phyloP scores from a whole-genome alignment of 2,888 invertebrate species.

The Epinotia demarniana region DNA sequence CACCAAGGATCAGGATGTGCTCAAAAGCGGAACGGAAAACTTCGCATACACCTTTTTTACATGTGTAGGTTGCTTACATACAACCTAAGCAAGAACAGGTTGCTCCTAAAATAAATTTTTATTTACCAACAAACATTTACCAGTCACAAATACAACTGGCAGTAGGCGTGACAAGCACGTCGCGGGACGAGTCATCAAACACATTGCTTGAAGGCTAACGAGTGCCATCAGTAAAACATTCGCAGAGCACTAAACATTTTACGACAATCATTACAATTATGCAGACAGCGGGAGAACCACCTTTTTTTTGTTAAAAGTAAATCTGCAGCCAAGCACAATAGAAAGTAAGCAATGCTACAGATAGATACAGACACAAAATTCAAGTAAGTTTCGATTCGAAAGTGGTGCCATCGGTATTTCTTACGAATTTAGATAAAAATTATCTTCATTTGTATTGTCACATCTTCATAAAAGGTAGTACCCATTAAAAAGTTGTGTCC shows the following conservation, averaged over 20 bases:
- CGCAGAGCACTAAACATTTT: conserved; percentile 20
- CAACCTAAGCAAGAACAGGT: background rate
- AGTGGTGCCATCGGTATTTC: no score
- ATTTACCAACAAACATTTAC: conserved; percentile 20
- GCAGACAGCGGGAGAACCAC: background rate
- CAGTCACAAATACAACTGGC: background rate
- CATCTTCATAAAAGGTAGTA: background rate
- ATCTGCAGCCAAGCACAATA: no score
- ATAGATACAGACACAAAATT: no score
- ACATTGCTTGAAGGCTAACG: conserved; percentile 30
- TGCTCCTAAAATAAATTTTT: background rate
- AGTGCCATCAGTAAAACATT: conserved; percentile 27
- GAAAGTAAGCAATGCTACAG: no score
- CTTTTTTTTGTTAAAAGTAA: no score
- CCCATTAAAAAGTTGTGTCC: background rate
- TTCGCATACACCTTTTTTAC: background rate
- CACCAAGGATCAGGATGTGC: background rate
- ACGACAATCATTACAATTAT: conserved; percentile 1
- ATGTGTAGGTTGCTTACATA: background rate
- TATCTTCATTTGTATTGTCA: background rate
- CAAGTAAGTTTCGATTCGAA: no score
- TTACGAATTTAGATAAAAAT: no score
- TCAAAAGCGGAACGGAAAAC: background rate
- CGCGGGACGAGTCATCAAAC: conserved; percentile 18
- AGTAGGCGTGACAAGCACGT: conserved; percentile 16